A percentile compares a stretch with the other conserved stretches of the same genome.
These are phyloP conservation scores for Champsocephalus gunnari DNA, from an alignment of 2,797 vertebrate genomes.

Conservation along the genomic window DNA sequence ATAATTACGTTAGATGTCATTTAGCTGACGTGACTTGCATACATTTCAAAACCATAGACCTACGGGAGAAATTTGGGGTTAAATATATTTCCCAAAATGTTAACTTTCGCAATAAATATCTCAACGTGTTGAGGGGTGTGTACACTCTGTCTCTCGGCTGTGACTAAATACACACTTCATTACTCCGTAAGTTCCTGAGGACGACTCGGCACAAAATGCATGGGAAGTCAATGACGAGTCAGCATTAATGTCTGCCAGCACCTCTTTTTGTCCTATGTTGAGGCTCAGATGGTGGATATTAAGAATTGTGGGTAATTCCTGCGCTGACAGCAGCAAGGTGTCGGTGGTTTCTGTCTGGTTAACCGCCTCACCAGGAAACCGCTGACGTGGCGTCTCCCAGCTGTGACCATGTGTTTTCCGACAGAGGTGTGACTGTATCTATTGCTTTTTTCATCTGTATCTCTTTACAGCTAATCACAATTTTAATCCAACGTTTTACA, in stretches of 20 bases:
- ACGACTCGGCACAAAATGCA: neutral
- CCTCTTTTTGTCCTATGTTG: no score
- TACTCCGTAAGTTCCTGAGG: neutral
- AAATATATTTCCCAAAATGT: no score
- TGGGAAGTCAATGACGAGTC: constrained; percentile 14
- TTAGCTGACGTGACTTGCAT: no score
- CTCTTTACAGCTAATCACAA: constrained; percentile 8
- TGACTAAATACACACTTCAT: constrained; percentile 8
- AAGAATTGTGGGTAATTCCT: neutral
- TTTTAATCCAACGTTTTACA: neutral
- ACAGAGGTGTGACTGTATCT: neutral
- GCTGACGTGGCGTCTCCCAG: neutral
- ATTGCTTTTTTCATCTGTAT: neutral
- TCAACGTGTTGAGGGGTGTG: no score
- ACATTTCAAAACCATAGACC: no score
- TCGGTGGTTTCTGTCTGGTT: constrained; percentile 4
- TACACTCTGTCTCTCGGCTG: neutral
- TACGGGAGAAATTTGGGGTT: no score
- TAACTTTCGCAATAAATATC: no score
- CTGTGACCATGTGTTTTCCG: neutral
- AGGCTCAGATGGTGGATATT: constrained; percentile 9
- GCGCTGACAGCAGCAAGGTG: constrained; percentile 9
- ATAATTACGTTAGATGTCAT: neutral
- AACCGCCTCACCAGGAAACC: constrained; percentile 4
- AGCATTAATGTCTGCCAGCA: neutral